A percentile compares a stretch with the other conserved stretches of the same genome.
phyloP scores from a whole-genome alignment of 2,797 vertebrate species.

The Sibirionetta formosa region DNA sequence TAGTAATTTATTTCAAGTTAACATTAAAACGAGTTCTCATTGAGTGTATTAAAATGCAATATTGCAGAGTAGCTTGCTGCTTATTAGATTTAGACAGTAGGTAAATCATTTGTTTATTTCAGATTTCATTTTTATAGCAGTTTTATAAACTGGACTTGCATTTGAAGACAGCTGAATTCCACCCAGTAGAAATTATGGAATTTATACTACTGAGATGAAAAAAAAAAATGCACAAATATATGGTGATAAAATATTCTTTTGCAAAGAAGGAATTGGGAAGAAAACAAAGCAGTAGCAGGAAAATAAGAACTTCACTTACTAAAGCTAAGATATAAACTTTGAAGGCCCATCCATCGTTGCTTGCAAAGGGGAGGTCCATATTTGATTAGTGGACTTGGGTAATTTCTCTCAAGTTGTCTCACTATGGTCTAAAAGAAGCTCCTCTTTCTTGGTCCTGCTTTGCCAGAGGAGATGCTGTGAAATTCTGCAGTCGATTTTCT shows the following conservation, averaged over 20 bases:
- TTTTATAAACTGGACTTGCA: not conserved
- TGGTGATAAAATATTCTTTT: not conserved
- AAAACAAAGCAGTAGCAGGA: not conserved
- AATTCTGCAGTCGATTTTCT: not conserved
- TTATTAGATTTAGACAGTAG: not conserved
- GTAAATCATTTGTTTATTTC: not conserved
- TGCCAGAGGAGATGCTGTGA: not conserved
- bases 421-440: not conserved
- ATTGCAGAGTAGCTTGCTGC: not conserved
- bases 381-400: not conserved
- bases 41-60: not conserved
- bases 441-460: not conserved
- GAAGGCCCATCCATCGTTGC: not conserved
- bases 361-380: not conserved
- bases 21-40: not conserved
- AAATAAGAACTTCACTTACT: not conserved
- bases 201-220: not conserved
- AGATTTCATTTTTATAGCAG: not conserved
- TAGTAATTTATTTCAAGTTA: conserved; percentile 20
- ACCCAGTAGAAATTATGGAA: not conserved
- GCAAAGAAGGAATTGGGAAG: not conserved
- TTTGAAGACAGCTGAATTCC: not conserved
- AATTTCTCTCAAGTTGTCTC: not conserved
- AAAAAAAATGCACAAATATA: not conserved
- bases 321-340: not conserved